phyloP scores from a whole-genome alignment of 2,113 vertebrate genomes.

The Oplegnathus fasciatus region DNA sequence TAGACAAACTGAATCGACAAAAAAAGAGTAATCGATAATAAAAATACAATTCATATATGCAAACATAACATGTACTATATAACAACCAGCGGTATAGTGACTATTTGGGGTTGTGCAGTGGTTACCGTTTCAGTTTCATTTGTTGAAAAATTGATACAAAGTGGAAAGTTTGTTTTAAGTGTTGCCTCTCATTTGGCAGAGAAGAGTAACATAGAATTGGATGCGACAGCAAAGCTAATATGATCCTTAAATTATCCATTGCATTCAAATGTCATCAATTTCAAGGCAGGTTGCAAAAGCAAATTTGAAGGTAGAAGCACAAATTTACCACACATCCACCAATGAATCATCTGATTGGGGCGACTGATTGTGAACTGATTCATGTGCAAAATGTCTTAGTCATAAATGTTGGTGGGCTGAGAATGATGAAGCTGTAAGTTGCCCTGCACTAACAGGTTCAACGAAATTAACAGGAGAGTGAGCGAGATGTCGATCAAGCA shows the following conservation, averaged over 20 bases:
- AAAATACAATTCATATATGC: not conserved
- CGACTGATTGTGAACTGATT: not conserved
- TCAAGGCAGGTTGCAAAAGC: not conserved
- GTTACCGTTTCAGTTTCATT: not conserved
- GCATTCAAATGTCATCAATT: not conserved
- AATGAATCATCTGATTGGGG: not conserved
- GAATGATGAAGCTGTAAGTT: not conserved
- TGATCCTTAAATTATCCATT: not conserved
- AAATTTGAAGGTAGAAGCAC: not conserved
- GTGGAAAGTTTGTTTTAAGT: not conserved
- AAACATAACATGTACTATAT: not conserved
- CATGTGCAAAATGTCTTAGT: not conserved
- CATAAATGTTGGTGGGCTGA: not conserved
- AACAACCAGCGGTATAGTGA: not conserved
- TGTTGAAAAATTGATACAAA: not conserved
- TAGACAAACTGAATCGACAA: not conserved
- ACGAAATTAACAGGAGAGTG: not conserved
- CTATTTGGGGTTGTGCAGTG: no score
- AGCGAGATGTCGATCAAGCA: slow-evolving; percentile 14
- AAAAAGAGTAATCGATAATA: not conserved
- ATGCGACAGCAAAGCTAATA: not conserved
- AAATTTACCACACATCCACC: not conserved
- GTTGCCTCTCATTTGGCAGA: not conserved
- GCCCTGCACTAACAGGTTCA: not conserved
- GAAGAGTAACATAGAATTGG: not conserved